phyloP scores from a whole-genome alignment of 2,888 invertebrate species.

The Gonocerus acuteangulatus region DNA sequence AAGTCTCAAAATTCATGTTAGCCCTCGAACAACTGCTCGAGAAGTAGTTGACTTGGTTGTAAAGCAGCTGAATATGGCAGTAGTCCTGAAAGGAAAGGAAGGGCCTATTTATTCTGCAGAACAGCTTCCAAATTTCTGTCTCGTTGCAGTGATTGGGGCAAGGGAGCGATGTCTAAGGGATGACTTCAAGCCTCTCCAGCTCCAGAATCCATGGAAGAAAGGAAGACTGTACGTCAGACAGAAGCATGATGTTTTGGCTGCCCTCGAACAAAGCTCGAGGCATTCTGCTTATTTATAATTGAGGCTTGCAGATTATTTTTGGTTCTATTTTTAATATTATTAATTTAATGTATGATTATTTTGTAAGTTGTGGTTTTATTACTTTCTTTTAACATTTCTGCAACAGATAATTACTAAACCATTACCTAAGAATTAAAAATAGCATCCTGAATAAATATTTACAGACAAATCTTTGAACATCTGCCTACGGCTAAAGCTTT shows the following conservation, averaged over 20 bases:
- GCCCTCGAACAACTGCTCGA: conserved; percentile 82
- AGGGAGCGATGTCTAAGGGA: conserved; percentile 87
- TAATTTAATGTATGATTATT: background rate
- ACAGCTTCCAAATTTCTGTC: conserved; percentile 78
- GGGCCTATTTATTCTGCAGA: conserved; percentile 80
- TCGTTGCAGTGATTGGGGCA: conserved; percentile 92
- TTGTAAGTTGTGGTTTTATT: too few relatives aligned
- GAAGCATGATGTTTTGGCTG: conserved; percentile 81
- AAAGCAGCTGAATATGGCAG: conserved; percentile 90
- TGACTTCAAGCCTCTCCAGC: conserved; percentile 84
- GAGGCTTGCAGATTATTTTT: background rate
- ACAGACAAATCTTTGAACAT: too few relatives aligned
- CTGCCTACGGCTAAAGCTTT: too few relatives aligned
- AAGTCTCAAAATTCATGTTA: conserved; percentile 87
- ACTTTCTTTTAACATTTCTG: too few relatives aligned
- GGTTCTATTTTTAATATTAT: background rate
- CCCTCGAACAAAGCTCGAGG: conserved; percentile 78
- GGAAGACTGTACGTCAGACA: conserved; percentile 86
- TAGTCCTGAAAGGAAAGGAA: conserved; percentile 73
- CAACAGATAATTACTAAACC: too few relatives aligned
- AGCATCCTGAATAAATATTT: too few relatives aligned
- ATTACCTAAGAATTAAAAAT: too few relatives aligned
- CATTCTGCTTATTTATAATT: conserved; percentile 44
- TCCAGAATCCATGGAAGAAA: conserved; percentile 94
- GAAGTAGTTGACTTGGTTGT: conserved; percentile 94